phyloP scores from a whole-genome alignment of 2,888 invertebrate genomes.

The Drosophila anomalipes region DNA sequence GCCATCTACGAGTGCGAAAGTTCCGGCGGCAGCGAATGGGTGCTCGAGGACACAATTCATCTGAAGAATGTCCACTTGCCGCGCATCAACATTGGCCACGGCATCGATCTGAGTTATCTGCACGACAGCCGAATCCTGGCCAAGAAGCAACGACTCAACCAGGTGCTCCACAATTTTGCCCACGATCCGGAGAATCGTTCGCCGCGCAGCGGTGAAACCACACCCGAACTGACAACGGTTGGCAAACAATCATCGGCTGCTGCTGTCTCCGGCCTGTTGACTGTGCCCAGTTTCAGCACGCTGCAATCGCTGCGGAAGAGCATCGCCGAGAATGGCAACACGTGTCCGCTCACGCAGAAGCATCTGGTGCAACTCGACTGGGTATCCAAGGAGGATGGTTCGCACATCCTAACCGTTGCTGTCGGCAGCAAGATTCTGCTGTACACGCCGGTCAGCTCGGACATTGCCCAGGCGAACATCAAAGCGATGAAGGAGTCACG shows the following conservation, averaged over 20 bases:
- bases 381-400: constrained; percentile 99
- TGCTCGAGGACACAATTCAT: constrained; percentile 97
- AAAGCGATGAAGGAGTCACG: constrained; percentile 96
- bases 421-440: constrained; percentile 96
- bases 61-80: constrained; percentile 96
- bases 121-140: constrained; percentile 92
- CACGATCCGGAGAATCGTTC: constrained; percentile 89
- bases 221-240: constrained; percentile 81
- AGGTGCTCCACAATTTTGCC: constrained; percentile 92
- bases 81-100: constrained; percentile 92
- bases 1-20: constrained; percentile 99
- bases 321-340: constrained; percentile 96
- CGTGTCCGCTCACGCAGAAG: constrained; percentile 95
- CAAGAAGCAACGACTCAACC: constrained; percentile 93
- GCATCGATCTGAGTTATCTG: constrained; percentile 93
- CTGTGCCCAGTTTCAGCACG: constrained; percentile 96
- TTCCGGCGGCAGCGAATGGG: constrained; percentile 97
- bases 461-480: constrained; percentile 97
- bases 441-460: constrained; percentile 97
- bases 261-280: constrained; percentile 87
- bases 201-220: constrained; percentile 86
- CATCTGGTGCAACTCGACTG: constrained; percentile 98
- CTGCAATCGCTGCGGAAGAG: constrained; percentile 94
- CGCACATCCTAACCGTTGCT: constrained; percentile 98
- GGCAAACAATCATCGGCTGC: constrained; percentile 61